Evolutionary conservation across 2,888 invertebrate species (phyloP).

Genomic region (Drosophila conformis): DNA sequence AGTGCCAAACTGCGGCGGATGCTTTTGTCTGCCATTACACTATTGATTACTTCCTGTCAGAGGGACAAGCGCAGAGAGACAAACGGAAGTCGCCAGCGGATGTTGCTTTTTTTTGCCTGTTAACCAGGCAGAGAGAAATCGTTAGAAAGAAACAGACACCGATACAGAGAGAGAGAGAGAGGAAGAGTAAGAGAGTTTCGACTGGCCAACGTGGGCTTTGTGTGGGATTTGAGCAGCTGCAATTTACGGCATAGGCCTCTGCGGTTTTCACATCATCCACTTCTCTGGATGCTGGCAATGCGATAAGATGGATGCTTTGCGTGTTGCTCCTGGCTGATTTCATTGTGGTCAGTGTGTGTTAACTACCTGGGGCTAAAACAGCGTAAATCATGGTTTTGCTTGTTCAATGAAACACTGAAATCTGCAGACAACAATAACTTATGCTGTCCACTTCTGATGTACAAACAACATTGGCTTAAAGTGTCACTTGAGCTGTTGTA

Average conservation of each 20-base stretch:
- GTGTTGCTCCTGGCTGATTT: slow-evolving; percentile 40
- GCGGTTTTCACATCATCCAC: slow-evolving; percentile 55
- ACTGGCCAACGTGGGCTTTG: slow-evolving; percentile 20
- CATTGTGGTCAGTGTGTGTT: slow-evolving; percentile 51
- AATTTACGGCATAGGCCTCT: slow-evolving; percentile 33
- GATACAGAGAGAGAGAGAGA: too few species aligned
- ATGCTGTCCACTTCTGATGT: not conserved
- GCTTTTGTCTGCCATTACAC: slow-evolving; percentile 78
- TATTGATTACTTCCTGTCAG: slow-evolving; percentile 82
- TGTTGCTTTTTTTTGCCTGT: slow-evolving; percentile 58
- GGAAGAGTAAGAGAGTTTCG: not conserved
- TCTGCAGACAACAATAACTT: slow-evolving; percentile 21
- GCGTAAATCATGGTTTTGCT: not conserved
- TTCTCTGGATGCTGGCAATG: slow-evolving; percentile 7
- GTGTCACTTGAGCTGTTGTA: slow-evolving; percentile 6
- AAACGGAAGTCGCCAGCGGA: slow-evolving; percentile 69
- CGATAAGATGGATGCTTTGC: slow-evolving; percentile 31
- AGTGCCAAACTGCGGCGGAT: slow-evolving; percentile 56
- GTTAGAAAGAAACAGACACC: not conserved
- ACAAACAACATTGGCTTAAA: slow-evolving; percentile 7
- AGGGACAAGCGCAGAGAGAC: slow-evolving; percentile 56
- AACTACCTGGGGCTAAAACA: slow-evolving; percentile 7
- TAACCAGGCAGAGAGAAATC: slow-evolving; percentile 14
- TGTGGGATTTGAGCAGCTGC: slow-evolving; percentile 46
- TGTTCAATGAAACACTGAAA: slow-evolving; percentile 4